These are phyloP conservation scores for Hemicordylus capensis DNA, from an alignment of 2,113 vertebrate species.

Conservation along the genomic window DNA sequence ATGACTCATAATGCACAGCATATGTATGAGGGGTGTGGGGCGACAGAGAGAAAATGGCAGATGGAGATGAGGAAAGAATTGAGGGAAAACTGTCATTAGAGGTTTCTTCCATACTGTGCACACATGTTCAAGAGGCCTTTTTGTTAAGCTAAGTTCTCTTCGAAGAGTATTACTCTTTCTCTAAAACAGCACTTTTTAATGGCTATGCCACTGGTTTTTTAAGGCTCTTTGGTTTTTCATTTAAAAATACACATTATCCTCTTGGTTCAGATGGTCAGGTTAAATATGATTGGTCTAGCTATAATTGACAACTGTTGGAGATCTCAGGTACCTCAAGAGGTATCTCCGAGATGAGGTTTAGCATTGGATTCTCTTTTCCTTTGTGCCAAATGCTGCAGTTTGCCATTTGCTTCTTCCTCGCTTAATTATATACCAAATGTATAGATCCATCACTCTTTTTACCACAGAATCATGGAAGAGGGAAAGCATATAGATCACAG, in stretches of 20 bases:
- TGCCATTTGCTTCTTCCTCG: neutral
- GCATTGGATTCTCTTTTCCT: neutral
- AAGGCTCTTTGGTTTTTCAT: neutral
- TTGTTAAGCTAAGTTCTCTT: neutral
- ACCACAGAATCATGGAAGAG: neutral
- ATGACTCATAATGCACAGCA: constrained; percentile 9
- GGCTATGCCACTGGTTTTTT: neutral
- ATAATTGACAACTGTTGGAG: neutral
- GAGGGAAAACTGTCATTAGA: neutral
- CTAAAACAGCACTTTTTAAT: neutral
- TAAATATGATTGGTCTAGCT: neutral
- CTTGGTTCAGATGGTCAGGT: neutral
- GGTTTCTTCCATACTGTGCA: neutral
- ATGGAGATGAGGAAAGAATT: neutral
- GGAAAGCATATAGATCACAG: neutral
- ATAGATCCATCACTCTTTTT: no score
- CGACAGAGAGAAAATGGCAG: neutral
- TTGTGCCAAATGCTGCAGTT: neutral
- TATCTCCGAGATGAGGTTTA: neutral
- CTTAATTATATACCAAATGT: no score
- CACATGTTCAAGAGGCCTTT: neutral
- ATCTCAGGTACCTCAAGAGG: neutral
- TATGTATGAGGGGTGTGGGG: neutral
- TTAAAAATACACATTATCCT: neutral
- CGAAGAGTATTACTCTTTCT: neutral